Conservation (phyloP, 2,113 vertebrate genomes). For the Empidonax alnorum region DNA sequence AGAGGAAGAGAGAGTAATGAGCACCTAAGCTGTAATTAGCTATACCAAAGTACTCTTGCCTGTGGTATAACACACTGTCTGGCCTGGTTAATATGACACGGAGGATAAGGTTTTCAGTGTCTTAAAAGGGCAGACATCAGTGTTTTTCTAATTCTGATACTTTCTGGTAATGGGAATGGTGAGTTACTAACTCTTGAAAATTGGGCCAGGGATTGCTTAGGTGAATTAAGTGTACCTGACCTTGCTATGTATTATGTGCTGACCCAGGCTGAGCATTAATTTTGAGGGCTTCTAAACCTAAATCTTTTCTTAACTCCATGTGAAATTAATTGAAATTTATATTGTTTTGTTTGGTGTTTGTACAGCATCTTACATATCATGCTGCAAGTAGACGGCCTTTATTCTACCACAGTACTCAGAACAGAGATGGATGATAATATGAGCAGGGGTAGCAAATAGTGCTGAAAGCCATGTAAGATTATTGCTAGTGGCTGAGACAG, state of each 20-base stretch:
- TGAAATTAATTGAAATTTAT: not conserved
- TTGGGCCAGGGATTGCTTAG: not conserved
- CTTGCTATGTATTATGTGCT: fast-evolving
- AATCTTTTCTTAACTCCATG: not conserved
- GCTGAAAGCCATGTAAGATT: not conserved
- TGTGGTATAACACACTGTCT: not conserved
- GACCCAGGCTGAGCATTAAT: not conserved
- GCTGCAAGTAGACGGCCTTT: not conserved
- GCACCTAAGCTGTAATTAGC: not conserved
- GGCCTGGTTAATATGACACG: not conserved
- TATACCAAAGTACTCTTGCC: not conserved
- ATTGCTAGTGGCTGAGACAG: not conserved
- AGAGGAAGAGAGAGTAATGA: not conserved
- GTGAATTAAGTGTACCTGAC: not conserved
- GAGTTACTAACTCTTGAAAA: not conserved
- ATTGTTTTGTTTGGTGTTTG: not conserved
- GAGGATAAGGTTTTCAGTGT: not conserved
- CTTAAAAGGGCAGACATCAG: not conserved
- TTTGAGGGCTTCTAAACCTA: not conserved
- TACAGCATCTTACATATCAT: not conserved
- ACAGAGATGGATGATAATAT: not conserved
- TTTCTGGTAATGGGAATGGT: not conserved
- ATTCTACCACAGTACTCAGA: not conserved
- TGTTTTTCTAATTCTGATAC: not conserved
- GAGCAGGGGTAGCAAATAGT: not conserved